Evolutionary conservation across 2,797 vertebrate genomes (phyloP).

Genomic region (Pristis pectinata): DNA sequence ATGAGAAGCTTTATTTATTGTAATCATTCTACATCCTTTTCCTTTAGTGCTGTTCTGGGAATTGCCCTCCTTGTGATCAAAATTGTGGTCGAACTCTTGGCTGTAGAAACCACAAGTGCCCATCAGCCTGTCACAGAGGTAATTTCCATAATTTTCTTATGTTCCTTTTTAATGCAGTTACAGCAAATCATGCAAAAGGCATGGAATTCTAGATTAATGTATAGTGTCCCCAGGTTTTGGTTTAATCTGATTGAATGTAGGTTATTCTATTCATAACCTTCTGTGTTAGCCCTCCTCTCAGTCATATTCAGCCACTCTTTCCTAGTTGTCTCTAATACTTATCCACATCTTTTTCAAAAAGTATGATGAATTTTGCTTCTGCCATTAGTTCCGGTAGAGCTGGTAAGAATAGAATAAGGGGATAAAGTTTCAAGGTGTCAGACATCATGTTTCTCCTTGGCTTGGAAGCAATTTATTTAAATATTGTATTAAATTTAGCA

Average conservation of each 20-base stretch:
- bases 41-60: conserved; percentile 83
- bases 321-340: background rate
- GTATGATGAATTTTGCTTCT: background rate
- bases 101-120: conserved; percentile 94
- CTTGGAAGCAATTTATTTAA: too few species aligned
- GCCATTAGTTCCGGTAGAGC: background rate
- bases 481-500: too few species aligned
- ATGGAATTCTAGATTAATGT: background rate
- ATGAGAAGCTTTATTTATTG: background rate
- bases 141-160: conserved; percentile 47
- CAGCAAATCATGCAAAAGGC: background rate
- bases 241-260: background rate
- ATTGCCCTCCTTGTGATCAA: conserved; percentile 88
- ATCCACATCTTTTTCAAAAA: background rate
- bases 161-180: background rate
- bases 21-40: conserved; percentile 38
- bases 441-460: too few species aligned
- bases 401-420: too few species aligned
- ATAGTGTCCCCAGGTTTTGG: background rate
- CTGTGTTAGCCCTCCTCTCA: background rate
- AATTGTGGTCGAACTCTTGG: conserved; percentile 76
- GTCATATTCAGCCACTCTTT: background rate
- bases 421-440: too few species aligned
- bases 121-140: conserved; percentile 92
- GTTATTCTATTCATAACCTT: background rate